Conservation (phyloP, 2,797 vertebrate genomes). For the Sebastes matsubarae region DNA sequence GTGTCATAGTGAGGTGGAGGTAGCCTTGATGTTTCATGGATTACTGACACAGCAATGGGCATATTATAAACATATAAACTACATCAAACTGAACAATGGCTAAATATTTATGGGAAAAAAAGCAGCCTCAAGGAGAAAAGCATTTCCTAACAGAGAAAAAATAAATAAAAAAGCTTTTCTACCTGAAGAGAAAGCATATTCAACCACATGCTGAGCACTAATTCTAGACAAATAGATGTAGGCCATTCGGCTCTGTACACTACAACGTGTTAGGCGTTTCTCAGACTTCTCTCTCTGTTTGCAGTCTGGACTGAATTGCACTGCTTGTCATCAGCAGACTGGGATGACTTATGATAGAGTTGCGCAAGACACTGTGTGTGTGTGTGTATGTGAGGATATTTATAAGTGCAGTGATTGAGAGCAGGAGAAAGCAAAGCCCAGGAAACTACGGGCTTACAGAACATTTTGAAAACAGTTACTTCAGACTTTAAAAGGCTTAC, state of each 20-base stretch:
- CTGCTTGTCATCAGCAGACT: constrained; percentile 50
- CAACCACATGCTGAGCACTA: not conserved
- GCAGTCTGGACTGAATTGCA: constrained; percentile 55
- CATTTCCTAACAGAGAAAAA: not conserved
- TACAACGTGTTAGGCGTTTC: constrained; percentile 19
- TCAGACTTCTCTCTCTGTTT: constrained; percentile 40
- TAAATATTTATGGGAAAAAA: not conserved
- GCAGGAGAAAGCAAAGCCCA: constrained; percentile 17
- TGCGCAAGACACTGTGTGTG: constrained; percentile 31
- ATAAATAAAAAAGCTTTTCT: not conserved
- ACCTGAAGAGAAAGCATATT: not conserved
- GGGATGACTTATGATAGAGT: constrained; percentile 51
- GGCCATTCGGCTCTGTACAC: not conserved
- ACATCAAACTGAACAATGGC: not conserved
- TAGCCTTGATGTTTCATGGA: not conserved
- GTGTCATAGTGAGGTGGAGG: not conserved
- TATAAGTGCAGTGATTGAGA: constrained; percentile 34
- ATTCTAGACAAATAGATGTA: constrained; percentile 20
- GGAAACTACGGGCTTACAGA: constrained; percentile 14
- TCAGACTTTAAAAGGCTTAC: not conserved
- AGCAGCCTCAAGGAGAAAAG: not conserved
- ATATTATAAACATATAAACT: not conserved
- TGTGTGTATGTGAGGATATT: constrained; percentile 1
- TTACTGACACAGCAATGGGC: not conserved
- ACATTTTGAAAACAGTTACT: constrained; percentile 32